Percentiles rank a stretch among this genome's conserved stretches.
Conservation (phyloP, 2,113 vertebrate genomes). For the Oenanthe melanoleuca region DNA sequence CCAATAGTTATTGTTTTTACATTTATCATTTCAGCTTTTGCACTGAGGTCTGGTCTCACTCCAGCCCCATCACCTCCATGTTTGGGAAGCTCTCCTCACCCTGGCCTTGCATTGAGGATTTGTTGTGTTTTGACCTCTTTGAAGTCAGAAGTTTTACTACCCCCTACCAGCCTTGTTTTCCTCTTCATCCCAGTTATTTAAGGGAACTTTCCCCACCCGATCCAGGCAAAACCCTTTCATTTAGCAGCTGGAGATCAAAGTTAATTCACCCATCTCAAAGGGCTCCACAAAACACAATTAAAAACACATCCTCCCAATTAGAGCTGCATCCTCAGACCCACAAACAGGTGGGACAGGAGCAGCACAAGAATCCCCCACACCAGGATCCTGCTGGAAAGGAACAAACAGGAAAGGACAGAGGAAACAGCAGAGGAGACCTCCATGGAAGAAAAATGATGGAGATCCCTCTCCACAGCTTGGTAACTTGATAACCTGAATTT, state of each 20-base stretch:
- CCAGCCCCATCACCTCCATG: fast-evolving
- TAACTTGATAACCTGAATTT: too few relatives aligned
- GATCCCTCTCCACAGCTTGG: background rate
- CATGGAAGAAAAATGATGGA: background rate
- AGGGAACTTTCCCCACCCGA: background rate
- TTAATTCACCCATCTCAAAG: background rate
- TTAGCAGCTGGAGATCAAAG: background rate
- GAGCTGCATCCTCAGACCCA: background rate
- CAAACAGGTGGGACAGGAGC: background rate
- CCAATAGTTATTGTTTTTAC: background rate
- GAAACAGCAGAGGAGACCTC: background rate
- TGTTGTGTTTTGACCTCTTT: background rate
- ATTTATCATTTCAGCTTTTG: background rate
- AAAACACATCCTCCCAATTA: background rate
- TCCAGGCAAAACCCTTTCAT: background rate
- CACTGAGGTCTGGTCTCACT: background rate
- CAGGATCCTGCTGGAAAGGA: background rate
- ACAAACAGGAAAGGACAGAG: background rate
- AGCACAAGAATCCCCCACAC: background rate
- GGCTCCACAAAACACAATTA: background rate
- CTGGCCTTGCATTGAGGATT: background rate
- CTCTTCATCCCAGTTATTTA: background rate
- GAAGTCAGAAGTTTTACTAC: background rate
- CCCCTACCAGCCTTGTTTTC: background rate
- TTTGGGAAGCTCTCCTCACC: background rate